Evolutionary conservation across 2,113 vertebrate species (phyloP).

Genomic region (Neolamprologus sp.): DNA sequence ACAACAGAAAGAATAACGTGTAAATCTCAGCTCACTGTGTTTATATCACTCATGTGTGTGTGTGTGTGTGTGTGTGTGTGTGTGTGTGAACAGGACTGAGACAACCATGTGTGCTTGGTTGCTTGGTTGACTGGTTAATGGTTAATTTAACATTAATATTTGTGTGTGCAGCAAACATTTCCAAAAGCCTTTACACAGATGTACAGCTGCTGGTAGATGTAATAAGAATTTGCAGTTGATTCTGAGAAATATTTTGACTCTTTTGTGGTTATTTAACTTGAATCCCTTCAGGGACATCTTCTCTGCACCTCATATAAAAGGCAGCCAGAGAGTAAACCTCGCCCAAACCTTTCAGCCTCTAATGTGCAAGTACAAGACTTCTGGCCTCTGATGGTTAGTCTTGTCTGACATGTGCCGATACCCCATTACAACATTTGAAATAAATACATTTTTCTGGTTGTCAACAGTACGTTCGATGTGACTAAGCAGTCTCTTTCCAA

Average conservation of each 20-base stretch:
- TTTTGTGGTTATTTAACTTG: background rate
- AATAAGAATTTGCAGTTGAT: background rate
- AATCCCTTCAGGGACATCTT: background rate
- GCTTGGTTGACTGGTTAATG: background rate
- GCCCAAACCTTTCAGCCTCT: background rate
- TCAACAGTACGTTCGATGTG: background rate
- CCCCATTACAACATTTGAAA: background rate
- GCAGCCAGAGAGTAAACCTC: background rate
- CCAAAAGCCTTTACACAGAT: background rate
- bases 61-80: background rate
- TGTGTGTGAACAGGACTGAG: background rate
- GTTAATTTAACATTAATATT: background rate
- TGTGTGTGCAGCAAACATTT: background rate
- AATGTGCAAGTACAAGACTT: background rate
- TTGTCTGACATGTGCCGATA: background rate
- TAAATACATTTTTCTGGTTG: background rate
- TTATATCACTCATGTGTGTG: fast-evolving
- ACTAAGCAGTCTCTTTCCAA: background rate
- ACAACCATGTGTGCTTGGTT: background rate
- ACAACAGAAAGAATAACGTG: background rate
- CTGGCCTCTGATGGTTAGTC: background rate
- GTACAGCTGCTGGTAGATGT: background rate
- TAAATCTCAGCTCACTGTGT: background rate
- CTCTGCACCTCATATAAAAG: background rate
- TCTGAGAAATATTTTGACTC: background rate